Evolutionary conservation across 2,888 invertebrate genomes (phyloP).

Genomic region (Leucophenga montana): DNA sequence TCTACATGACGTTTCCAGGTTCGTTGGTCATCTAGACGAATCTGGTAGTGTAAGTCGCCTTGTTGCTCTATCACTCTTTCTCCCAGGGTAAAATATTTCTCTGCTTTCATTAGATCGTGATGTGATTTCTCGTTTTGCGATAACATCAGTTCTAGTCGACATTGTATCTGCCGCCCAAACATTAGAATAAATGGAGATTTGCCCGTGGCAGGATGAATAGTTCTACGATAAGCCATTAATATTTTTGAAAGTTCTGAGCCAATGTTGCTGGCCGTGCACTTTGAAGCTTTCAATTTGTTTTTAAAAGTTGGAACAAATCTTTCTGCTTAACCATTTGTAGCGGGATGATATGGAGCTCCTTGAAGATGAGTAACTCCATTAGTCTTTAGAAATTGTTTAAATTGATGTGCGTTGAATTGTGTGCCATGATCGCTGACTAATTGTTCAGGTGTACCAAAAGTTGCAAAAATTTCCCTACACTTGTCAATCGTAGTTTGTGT

Average conservation of each 20-base stretch:
- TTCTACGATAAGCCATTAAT: background rate
- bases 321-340: too few relatives aligned
- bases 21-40: conserved; percentile 31
- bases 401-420: conserved; percentile 22
- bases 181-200: conserved; percentile 28
- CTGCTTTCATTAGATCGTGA: background rate
- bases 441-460: conserved; percentile 22
- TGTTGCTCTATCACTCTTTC: conserved; percentile 28
- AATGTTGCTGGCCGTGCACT: conserved; percentile 5
- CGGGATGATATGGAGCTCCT: too few relatives aligned
- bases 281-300: conserved; percentile 28
- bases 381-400: too few relatives aligned
- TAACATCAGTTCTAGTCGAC: conserved; percentile 12
- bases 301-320: too few relatives aligned
- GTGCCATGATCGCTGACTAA: conserved; percentile 28
- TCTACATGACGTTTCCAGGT: conserved; percentile 32
- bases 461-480: conserved; percentile 22
- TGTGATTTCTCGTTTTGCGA: background rate
- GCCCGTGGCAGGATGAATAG: conserved; percentile 19
- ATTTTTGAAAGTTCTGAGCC: background rate
- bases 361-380: too few relatives aligned
- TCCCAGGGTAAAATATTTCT: conserved; percentile 4
- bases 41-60: conserved; percentile 30
- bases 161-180: conserved; percentile 24
- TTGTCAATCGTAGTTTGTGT: conserved; percentile 29